Conservation (phyloP, 1,140 invertebrate genomes). For the Drosophila teissieri region DNA sequence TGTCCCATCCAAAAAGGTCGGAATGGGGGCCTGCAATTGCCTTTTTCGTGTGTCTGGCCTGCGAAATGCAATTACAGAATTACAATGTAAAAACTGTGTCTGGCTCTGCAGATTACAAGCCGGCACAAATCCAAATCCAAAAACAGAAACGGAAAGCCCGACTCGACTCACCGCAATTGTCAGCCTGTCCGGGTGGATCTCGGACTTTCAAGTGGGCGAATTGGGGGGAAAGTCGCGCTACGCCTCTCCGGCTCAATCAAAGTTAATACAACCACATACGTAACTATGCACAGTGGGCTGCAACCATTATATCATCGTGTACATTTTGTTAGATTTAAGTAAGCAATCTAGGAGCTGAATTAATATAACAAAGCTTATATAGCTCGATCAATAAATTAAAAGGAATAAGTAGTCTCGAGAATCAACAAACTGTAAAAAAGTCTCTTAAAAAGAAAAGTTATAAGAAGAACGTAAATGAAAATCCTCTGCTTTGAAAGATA, state of each 20-base stretch:
- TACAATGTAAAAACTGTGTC: slow-evolving; percentile 72
- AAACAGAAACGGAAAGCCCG: slow-evolving; percentile 55
- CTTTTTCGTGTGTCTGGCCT: slow-evolving; percentile 49
- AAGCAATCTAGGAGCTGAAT: no score
- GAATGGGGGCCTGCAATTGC: slow-evolving; percentile 33
- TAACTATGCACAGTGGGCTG: slow-evolving; percentile 30
- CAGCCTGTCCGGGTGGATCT: slow-evolving; percentile 51
- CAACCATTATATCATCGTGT: neutral
- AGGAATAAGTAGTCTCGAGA: no score
- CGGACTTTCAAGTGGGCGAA: slow-evolving; percentile 13
- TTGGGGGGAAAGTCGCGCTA: slow-evolving; percentile 51
- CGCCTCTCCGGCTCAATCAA: slow-evolving; percentile 46
- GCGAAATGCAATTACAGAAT: slow-evolving; percentile 76
- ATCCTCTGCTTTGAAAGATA: neutral
- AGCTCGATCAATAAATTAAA: no score
- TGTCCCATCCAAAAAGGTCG: slow-evolving; percentile 49
- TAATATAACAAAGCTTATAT: no score
- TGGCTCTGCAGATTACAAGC: slow-evolving; percentile 69
- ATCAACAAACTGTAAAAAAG: no score
- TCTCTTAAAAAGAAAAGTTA: neutral
- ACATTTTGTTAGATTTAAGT: no score
- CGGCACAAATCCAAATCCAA: slow-evolving; percentile 42
- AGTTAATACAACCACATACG: slow-evolving; percentile 40
- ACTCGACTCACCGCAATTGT: slow-evolving; percentile 43
- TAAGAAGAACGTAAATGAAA: neutral